Conservation (phyloP, 2,113 vertebrate genomes). For the Caranx ignobilis region DNA sequence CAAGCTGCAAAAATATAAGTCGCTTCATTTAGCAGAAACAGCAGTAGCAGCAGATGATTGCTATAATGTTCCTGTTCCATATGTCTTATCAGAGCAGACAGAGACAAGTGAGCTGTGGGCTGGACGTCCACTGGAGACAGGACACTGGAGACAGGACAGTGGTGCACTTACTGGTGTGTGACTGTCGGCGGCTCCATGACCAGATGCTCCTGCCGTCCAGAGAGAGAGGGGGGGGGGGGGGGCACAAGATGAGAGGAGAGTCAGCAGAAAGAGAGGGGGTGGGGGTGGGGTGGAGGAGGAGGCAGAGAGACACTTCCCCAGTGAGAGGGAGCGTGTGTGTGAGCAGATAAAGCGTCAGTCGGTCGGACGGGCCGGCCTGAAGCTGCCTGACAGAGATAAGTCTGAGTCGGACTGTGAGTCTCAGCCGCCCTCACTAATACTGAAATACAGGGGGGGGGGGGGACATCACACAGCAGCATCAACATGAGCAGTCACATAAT, state of each 20-base stretch:
- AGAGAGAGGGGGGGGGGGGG: constrained; percentile 43
- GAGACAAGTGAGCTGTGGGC: constrained; percentile 57
- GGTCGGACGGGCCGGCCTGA: constrained; percentile 56
- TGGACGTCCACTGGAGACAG: constrained; percentile 49
- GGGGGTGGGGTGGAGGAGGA: constrained; percentile 37
- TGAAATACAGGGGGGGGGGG: constrained; percentile 46
- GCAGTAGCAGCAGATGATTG: neutral
- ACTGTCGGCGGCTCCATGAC: constrained; percentile 74
- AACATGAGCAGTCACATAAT: constrained; percentile 26
- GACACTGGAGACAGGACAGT: constrained; percentile 37
- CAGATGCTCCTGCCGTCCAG: constrained; percentile 53
- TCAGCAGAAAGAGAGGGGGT: constrained; percentile 65
- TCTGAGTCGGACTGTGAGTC: constrained; percentile 48
- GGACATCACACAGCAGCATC: constrained; percentile 7
- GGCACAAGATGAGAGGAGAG: constrained; percentile 56
- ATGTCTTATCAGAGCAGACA: constrained; percentile 14
- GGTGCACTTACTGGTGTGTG: constrained; percentile 78
- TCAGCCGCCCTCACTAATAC: constrained; percentile 12
- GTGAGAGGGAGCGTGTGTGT: constrained; percentile 65
- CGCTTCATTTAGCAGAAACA: neutral
- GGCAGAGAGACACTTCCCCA: constrained; percentile 64
- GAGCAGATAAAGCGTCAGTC: constrained; percentile 75
- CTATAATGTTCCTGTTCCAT: constrained; percentile 4
- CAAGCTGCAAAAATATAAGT: constrained; percentile 3
- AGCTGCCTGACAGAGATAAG: constrained; percentile 79